Evolutionary conservation across 2,797 vertebrate species (phyloP), one percentile per base, ranked within the genome.

Genomic region (Ambastaia sidthimunki): DNA sequence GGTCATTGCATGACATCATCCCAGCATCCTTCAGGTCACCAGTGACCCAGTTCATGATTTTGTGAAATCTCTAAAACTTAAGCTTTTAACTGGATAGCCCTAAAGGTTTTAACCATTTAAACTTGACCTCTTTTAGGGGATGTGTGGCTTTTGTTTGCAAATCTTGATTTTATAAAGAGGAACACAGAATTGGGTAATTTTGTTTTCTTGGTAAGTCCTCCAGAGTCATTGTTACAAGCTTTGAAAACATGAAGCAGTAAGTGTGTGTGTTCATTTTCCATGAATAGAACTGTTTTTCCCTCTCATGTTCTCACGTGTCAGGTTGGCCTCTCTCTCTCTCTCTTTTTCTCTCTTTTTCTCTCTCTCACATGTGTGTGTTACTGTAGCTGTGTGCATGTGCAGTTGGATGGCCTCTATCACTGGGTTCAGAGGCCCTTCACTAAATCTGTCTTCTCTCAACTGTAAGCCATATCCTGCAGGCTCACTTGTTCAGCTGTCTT

Each of bases 1-100:
- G 57, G 83, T 50, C 59, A 21, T 55, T 62, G 44, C 31, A 76
- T 87, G 69, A 85, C 79, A 4, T 87, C 76, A 88, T 80, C 10
- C 28, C 7, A 1, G 28, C 37, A 41, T 9, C 4, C 57, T 9
- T 11, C 12, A 62, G 41, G 16, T 31, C 4, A 25, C 9, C 31
- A 21, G 13, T 19, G 48, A 63, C 23, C 47, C 25, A 37, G 28
- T n/a, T 21, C 67, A 37, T 12, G 57, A 28, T 52, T 34, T 71
- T 4, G 2, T 18, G 28, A 25, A 34, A 9, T 54, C n/a, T 52
- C 18, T 70, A 10, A 60, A 48, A 19, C 3, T 11, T 1, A 10
- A 48, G 4, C 0, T n/a, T 4, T 65, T 65, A 37, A 65, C 9
- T 19, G 18, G 9, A 65, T 37, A 9, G n/a, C 10, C 28, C 31